Conservation (phyloP, 2,888 invertebrate species). For the Cheiracanthium punctorium region DNA sequence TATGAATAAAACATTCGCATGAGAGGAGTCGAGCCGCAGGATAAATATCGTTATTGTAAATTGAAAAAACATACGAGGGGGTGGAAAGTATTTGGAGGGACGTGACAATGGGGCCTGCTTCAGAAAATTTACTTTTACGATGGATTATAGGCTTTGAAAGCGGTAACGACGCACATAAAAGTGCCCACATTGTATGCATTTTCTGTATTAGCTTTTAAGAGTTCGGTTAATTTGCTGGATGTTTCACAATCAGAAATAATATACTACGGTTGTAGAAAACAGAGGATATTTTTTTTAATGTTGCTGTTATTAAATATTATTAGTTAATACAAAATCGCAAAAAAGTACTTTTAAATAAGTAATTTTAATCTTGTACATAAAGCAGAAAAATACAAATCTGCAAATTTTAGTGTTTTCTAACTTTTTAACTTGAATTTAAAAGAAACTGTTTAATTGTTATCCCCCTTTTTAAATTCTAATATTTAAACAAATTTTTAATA, state of each 20-base stretch:
- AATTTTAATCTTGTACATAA: too few species aligned
- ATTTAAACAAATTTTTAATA: too few species aligned
- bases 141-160: conserved; percentile 17
- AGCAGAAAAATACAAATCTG: too few species aligned
- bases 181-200: conserved; percentile 14
- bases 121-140: conserved; percentile 26
- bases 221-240: neutral
- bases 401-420: too few species aligned
- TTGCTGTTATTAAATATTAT: too few species aligned
- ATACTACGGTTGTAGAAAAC: neutral
- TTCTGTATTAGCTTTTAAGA: conserved; percentile 23
- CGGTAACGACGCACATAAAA: conserved; percentile 22
- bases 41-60: conserved; percentile 28
- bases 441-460: too few species aligned
- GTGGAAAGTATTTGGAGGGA: conserved; percentile 1
- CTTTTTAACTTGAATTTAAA: too few species aligned
- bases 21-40: conserved; percentile 6
- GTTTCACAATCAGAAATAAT: neutral
- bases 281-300: too few species aligned
- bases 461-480: too few species aligned
- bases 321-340: too few species aligned
- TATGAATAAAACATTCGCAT: conserved; percentile 26
- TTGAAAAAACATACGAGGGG: conserved; percentile 1
- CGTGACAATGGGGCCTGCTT: conserved; percentile 17
- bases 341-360: too few species aligned